Percentiles rank a stretch among this genome's conserved stretches.
Conservation (phyloP, 2,113 vertebrate species). For the Chascanopsetta lugubris region DNA sequence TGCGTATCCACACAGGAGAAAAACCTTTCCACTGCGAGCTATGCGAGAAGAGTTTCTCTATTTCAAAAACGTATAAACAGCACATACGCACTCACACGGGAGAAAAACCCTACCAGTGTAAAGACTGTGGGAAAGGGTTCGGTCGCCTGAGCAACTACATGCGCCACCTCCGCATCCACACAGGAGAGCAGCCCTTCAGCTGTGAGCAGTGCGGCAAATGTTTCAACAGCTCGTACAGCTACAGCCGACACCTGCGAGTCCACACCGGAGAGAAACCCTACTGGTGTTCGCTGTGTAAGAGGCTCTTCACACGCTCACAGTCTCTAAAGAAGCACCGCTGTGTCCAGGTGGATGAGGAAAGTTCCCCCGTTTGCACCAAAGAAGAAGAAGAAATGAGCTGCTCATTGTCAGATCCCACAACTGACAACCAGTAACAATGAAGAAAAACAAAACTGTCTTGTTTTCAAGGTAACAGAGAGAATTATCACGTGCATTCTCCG, state of each 20-base stretch:
- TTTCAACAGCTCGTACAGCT: slow-evolving; percentile 13
- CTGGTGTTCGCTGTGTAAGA: slow-evolving; percentile 43
- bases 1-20: slow-evolving; percentile 15
- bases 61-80: slow-evolving; percentile 10
- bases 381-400: slow-evolving; percentile 14
- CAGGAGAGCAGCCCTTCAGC: slow-evolving; percentile 33
- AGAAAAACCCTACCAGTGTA: slow-evolving; percentile 3
- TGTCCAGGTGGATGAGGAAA: slow-evolving; percentile 8
- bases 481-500: not conserved
- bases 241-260: slow-evolving; percentile 6
- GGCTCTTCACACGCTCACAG: slow-evolving; percentile 33
- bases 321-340: slow-evolving; percentile 47
- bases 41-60: slow-evolving; percentile 10
- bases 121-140: slow-evolving; percentile 19
- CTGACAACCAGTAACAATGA: not conserved
- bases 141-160: slow-evolving; percentile 36
- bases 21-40: slow-evolving; percentile 11
- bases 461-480: not conserved
- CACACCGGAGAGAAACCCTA: slow-evolving; percentile 16
- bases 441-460: not conserved
- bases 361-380: not conserved
- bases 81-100: slow-evolving; percentile 5
- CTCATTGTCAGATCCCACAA: not conserved
- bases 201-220: slow-evolving; percentile 15
- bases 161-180: slow-evolving; percentile 37